Evolutionary conservation across 2,113 vertebrate species (phyloP).

Genomic region (Prinia subflava): DNA sequence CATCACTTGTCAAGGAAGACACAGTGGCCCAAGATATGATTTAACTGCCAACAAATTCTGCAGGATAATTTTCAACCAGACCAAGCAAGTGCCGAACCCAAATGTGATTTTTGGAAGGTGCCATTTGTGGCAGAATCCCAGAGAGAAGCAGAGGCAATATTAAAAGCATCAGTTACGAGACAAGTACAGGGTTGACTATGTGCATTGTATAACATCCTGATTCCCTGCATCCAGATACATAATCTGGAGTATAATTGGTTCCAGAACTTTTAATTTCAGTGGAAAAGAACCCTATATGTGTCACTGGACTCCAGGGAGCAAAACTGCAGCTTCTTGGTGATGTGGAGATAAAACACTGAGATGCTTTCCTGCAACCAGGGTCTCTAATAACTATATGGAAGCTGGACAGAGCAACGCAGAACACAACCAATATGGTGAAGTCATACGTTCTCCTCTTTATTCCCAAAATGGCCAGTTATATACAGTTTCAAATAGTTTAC

Average conservation of each 20-base stretch:
- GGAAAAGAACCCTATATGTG: fast-evolving
- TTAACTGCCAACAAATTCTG: neutral
- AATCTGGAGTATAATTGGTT: neutral
- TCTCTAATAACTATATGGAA: too few relatives aligned
- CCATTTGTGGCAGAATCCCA: fast-evolving
- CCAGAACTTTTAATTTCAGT: neutral
- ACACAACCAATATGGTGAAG: too few relatives aligned
- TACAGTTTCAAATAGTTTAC: too few relatives aligned
- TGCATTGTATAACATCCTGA: neutral
- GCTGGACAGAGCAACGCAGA: too few relatives aligned
- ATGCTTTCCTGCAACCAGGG: too few relatives aligned
- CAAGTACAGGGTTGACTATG: neutral
- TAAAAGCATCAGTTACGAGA: neutral
- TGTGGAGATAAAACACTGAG: neutral
- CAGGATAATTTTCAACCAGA: neutral
- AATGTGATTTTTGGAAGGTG: neutral
- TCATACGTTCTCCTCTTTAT: too few relatives aligned
- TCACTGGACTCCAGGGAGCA: neutral
- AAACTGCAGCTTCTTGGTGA: neutral
- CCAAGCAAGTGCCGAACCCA: neutral
- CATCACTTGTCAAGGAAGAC: neutral
- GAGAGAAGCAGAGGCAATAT: neutral
- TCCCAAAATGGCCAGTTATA: too few relatives aligned
- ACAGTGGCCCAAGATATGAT: neutral
- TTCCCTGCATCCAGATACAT: neutral